Evolutionary conservation across 2,888 invertebrate genomes (phyloP), one percentile per base, ranked within the genome.

Genomic region (Caradrina kadenii): DNA sequence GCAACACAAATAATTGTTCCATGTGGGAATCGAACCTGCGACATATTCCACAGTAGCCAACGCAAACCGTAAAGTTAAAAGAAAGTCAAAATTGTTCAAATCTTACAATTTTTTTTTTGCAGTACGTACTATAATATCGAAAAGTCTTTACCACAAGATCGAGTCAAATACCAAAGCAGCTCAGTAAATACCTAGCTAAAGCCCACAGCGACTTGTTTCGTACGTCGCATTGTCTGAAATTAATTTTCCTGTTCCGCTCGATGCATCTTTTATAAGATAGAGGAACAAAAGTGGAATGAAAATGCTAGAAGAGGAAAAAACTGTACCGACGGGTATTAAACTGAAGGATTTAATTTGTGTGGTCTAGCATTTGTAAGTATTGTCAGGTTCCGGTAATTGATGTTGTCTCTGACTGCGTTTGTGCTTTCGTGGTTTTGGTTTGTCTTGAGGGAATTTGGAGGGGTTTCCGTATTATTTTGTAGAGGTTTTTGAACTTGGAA

Each of bases 261-360:
- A 91, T 91, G 93, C 93, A 92, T 92, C 93, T 94, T 94, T 94
- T 93, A 94, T 93, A 89, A 91, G 91, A 93, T 93, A 92, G 92
- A 90, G 88, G 74, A 76, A 79, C 82, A 79, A 79, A 79, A 79
- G 82, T 79, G 88, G 89, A 66, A 92, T 88, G 91, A 91, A 92
- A 91, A 88, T 91, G 88, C 66, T 50, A 58, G 86, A 82, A 56
- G 86, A 82, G 86, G 85, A 88, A 88, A 80, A 89, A 84, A 74
- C 66, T 66, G 67, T 69, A 22, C 77, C 65, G 49, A 21, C 79
- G 73, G 67, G 86, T 86, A 85, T 85, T 88, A 87, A 87, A 87
- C 55, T 85, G 82, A 63, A 73, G 69, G 88, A 86, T 89, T 89
- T 83, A 90, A 89, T 89, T 86, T 90, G 86, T 86, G 48, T 54